Base-by-base conservation (phyloP, 1,140 invertebrate genomes). In the Bombus polaris region DNA sequence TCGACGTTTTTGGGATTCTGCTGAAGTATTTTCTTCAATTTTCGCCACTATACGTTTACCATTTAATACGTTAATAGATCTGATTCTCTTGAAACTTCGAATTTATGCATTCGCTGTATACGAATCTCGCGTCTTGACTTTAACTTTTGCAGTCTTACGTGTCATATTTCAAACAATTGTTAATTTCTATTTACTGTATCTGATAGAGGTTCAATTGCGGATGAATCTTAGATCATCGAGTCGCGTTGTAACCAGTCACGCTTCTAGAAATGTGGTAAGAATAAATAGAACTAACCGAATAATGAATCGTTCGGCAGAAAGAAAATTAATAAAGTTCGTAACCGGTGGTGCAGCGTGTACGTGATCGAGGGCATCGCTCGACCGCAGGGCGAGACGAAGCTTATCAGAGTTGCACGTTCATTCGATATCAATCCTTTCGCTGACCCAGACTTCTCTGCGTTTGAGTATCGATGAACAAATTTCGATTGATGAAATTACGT, bases 381-480 rank as follows among this genome's bases (percentile, higher is more conserved):
- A 80, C 32, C 77, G 53, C 53, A 39, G 3, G 42, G 32, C 32
- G 62, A 59, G 72, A 77, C 73, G 74, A 72, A 72, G 81, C 66
- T 86, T 83, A 86, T 86, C 85, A 77, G 57, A 28, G 73, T 66
- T 65, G 57, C 65, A 39, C 66, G 73, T 42, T 62, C 81, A 73
- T 83, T 62, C 81, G 73, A 77, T 83, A 83, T 72, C 57, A 42
- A 32, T 22, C 73, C 62, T 32, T 75, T 77, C 74, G 28, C n/a
- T 65, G 70, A 47, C 72, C 79, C 73, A 53, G 39, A 65, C 73
- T 66, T 83, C 44, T 77, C 81, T 28, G 81, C 81, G 65, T 32
- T 32, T 42, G 74, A 83, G 77, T 59, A 65, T 85, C 85, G 73
- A 76, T 65, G 81, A 70, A 68, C 73, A 73, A 76, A 86, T 86